Evolutionary conservation across 2,888 invertebrate genomes (phyloP), one percentile per base, ranked within the genome.

Genomic region (Coenonympha arcania): DNA sequence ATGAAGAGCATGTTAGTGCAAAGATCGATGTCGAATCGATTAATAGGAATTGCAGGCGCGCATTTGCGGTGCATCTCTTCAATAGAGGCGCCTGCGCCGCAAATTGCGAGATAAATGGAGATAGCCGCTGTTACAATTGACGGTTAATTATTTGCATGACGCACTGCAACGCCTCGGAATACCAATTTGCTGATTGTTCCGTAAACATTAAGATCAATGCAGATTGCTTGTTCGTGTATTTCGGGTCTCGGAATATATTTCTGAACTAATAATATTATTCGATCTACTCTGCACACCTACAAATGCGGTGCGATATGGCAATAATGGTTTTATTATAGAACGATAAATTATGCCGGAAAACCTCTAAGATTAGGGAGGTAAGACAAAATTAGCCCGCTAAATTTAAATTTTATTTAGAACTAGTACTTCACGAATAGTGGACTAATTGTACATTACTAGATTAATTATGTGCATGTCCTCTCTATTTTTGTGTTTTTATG

Each of bases 11-110:
- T 62, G 64, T 64, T 67, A 71, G 83, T 77, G 79, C 82, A 83
- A 79, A 84, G 82, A 83, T 83, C 80, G 84, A 82, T 82, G 82
- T 77, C 79, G 75, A 80, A 81, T 83, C 83, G 79, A 83, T 86
- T 85, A 80, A 75, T 75, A 65, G 73, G 65, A 81, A 79, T 84
- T 81, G 81, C 80, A 80, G 69, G 69, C 73, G 70, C 70, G 69
- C 65, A 52, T 55, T 55, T 53, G 36, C 33, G 52, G 62, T 73
- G 67, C 70, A 71, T 62, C 67, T 71, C 71, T 72, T 80, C 76
- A 84, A 84, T 82, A 76, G 76, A 76, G 70, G 76, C 82, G 83
- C 83, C 84, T 82, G 79, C 82, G 76, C 79, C 67, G 64, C 76
- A 74, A 79, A 81, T 81, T 80, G 76, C 67, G 69, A 78, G 74